These are phyloP conservation scores for Galeopterus variegatus DNA, from an alignment of 2,113 vertebrate species.

Conservation along the genomic window DNA sequence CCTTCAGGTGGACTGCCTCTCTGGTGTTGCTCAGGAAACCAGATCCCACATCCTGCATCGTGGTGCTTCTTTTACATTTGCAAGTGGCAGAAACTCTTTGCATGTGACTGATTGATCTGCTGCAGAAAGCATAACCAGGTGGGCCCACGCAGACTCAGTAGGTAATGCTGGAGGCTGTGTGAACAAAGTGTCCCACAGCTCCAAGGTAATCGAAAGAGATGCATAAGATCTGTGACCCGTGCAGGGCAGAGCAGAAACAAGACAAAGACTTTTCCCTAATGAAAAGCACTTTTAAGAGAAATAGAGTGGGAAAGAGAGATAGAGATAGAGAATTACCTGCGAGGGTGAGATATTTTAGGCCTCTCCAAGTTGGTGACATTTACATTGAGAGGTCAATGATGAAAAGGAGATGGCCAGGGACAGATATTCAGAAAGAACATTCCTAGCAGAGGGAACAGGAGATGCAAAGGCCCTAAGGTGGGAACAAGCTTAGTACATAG, in stretches of 20 bases:
- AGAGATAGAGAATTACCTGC: background rate
- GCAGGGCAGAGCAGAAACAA: background rate
- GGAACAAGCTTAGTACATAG: background rate
- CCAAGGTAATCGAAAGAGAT: background rate
- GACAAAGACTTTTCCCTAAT: background rate
- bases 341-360: background rate
- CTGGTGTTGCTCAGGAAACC: background rate
- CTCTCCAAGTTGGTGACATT: background rate
- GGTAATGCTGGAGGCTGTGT: background rate
- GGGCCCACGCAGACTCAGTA: background rate
- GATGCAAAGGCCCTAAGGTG: background rate
- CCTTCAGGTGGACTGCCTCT: background rate
- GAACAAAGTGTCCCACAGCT: background rate
- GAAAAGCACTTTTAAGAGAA: background rate
- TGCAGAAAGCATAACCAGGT: background rate
- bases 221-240: background rate
- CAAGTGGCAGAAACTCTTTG: background rate
- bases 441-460: background rate
- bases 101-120: background rate
- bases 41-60: background rate
- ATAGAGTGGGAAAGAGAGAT: background rate
- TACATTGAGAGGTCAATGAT: background rate
- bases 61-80: background rate
- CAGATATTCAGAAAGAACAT: background rate
- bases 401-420: background rate